Conservation (phyloP, 2,888 invertebrate genomes). For the Mycalesis mineus region DNA sequence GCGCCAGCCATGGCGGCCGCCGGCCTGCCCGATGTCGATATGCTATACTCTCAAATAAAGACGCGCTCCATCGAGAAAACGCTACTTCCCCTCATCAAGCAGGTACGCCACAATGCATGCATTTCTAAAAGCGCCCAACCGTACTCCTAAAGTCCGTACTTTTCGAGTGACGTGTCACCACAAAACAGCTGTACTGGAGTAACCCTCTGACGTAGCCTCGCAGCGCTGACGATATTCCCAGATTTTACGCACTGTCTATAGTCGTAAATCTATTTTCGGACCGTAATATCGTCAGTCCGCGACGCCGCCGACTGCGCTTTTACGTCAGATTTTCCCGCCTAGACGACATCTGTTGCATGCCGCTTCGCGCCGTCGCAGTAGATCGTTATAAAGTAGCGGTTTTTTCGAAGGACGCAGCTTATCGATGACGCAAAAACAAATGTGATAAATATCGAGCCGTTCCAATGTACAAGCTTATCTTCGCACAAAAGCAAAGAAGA, state of each 20-base stretch:
- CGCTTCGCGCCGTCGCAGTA: constrained; percentile 56
- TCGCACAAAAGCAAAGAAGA: background rate
- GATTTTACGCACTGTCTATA: constrained; percentile 60
- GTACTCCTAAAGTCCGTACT: constrained; percentile 19
- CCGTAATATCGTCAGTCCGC: constrained; percentile 45
- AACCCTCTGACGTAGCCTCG: constrained; percentile 56
- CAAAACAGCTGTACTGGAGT: constrained; percentile 29
- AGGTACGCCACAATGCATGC: constrained; percentile 81
- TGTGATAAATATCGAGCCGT: background rate
- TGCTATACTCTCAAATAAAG: constrained; percentile 87
- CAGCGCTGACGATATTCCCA: constrained; percentile 49
- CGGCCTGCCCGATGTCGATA: constrained; percentile 77
- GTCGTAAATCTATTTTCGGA: constrained; percentile 63
- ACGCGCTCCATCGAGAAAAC: constrained; percentile 97
- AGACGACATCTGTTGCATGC: constrained; percentile 68
- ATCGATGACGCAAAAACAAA: background rate
- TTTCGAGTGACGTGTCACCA: constrained; percentile 28
- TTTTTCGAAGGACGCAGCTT: constrained; percentile 40
- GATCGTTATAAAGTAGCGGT: constrained; percentile 37
- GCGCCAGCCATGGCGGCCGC: constrained; percentile 80
- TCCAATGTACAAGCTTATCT: background rate
- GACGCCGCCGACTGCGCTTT: constrained; percentile 41
- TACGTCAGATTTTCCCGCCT: constrained; percentile 68
- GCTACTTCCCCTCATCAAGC: constrained; percentile 94
- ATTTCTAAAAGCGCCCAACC: constrained; percentile 29